Base-by-base conservation (phyloP, 2,113 vertebrate genomes). In the Benitochromis conjunctus region DNA sequence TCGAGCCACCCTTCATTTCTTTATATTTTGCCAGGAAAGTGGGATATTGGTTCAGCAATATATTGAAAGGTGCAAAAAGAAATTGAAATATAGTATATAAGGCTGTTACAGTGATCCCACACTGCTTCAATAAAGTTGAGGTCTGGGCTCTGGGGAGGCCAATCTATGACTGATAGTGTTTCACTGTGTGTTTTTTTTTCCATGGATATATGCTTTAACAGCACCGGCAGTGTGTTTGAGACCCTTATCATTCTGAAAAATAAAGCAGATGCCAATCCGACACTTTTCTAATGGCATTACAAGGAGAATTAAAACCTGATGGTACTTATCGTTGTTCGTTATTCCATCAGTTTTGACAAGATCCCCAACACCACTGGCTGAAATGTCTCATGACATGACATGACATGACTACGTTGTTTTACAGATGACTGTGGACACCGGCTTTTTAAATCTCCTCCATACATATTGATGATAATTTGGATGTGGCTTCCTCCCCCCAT, bases 1-100 rank as follows among this genome's bases (percentile, higher is more conserved):
- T 7, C 9, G 0, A 18, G 41, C 21, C 66, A 18, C 21, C 66
- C 41, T 21, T 48, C 9, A 71, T 71, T 71, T 71, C 26, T 48
- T 71, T 48, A 1, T 48, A 18, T 71, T 46, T 71, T 3, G 2
- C 3, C 3, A 46, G 0, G 66, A 71, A 26, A 71, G 0, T 71
- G 7, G 66, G 8, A 26, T 3, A 0, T 71, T 26, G 1, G 66
- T 71, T 26, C 13, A 71, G 3, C 5, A 46, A 71, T 46, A 26
- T 71, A 71, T 71, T 26, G 21, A 71, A 71, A 71, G 6, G 8
- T 71, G 41, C 66, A 71, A 71, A 46, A 26, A 26, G 8, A 26
- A 43, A 71, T 18, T 43, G 0, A 46, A 71, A 46, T 71, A 46
- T 26, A 46, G 13, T 10, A 46, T 4, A 5, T 26, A 46, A 26